Conservation (phyloP, 2,113 vertebrate species). For the Neoarius graeffei region DNA sequence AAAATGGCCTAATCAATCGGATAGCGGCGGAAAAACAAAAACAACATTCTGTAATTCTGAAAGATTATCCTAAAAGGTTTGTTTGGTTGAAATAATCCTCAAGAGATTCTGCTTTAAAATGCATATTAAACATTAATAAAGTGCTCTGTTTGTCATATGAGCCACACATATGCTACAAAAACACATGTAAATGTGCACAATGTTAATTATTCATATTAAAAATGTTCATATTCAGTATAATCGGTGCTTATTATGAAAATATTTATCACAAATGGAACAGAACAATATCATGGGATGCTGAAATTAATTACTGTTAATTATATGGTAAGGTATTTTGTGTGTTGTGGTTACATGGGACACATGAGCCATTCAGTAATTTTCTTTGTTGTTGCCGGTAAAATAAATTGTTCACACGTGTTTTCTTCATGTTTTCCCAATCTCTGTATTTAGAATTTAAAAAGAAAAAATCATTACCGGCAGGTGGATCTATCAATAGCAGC, state of each 20-base stretch:
- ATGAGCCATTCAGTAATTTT: neutral
- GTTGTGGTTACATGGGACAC: conserved; percentile 10
- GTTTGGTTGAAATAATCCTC: neutral
- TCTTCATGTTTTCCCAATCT: neutral
- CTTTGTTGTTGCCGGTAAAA: neutral
- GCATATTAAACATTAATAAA: neutral
- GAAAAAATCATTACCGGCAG: neutral
- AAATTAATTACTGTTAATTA: conserved; percentile 42
- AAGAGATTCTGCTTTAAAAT: neutral
- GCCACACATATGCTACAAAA: neutral
- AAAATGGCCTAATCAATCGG: neutral
- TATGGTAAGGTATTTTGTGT: conserved; percentile 20
- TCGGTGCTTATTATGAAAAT: conserved; percentile 22
- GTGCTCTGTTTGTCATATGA: neutral
- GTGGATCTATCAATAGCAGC: conserved; percentile 17
- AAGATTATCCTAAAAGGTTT: neutral
- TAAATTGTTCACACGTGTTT: neutral
- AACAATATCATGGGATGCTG: conserved; percentile 22
- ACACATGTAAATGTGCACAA: neutral
- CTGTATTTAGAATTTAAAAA: neutral
- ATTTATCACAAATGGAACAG: conserved; percentile 24
- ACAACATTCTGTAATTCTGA: neutral
- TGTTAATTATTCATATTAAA: neutral
- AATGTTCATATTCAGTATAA: neutral
- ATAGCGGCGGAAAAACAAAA: neutral